Conservation (phyloP, 2,888 invertebrate genomes). For the Formica aserva region DNA sequence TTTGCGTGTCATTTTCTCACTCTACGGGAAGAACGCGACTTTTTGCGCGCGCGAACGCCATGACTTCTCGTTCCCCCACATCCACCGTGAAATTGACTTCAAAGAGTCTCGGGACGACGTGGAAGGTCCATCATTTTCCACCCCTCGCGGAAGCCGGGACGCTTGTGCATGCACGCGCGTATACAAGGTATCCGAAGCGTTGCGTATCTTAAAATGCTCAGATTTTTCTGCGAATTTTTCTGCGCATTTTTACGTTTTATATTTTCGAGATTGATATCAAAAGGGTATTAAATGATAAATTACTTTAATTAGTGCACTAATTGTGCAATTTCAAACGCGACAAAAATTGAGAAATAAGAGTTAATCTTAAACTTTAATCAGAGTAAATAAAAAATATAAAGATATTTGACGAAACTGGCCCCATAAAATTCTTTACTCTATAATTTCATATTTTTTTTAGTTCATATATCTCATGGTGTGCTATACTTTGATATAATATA, state of each 20-base stretch:
- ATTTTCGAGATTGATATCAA: background rate
- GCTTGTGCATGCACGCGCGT: background rate
- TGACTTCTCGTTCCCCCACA: constrained; percentile 46
- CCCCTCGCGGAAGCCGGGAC: constrained; percentile 57
- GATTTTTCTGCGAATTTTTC: background rate
- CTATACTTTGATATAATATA: background rate
- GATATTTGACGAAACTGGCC: constrained; percentile 6
- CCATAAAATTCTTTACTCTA: background rate
- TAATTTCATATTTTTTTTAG: background rate
- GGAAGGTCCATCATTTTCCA: constrained; percentile 64
- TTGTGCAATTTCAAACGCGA: no score
- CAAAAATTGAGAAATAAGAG: no score
- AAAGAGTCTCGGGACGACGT: constrained; percentile 57
- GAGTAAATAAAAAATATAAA: background rate
- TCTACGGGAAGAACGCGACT: constrained; percentile 51
- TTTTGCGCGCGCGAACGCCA: constrained; percentile 47
- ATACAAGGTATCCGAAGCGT: constrained; percentile 16
- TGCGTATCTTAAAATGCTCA: background rate
- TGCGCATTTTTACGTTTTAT: background rate
- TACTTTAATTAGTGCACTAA: no score
- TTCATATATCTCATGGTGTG: background rate
- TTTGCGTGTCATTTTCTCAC: constrained; percentile 59
- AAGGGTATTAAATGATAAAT: background rate
- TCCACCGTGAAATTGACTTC: constrained; percentile 57
- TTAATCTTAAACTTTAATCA: no score